These are phyloP conservation scores for Cyanocitta stelleri DNA, from an alignment of 2,113 vertebrate species.

Conservation along the genomic window DNA sequence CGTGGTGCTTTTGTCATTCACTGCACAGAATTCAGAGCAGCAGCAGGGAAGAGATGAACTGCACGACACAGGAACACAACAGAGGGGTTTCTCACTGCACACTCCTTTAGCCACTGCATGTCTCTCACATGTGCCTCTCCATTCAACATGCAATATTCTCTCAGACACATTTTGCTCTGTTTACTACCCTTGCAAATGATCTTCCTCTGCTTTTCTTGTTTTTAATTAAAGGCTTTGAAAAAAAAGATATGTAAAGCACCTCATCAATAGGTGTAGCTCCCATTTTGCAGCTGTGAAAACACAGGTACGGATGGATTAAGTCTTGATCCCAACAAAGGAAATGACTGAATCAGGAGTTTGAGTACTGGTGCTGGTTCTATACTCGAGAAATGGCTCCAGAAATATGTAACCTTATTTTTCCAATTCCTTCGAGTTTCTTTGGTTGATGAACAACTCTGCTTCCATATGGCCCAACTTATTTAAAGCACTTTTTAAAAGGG, in stretches of 20 bases:
- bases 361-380: not conserved
- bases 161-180: not conserved
- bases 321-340: slow-evolving; percentile 28
- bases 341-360: not conserved
- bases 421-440: not conserved
- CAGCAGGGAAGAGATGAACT: not conserved
- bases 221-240: not conserved
- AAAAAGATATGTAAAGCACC: not conserved
- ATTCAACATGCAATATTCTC: not conserved
- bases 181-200: not conserved
- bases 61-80: not conserved
- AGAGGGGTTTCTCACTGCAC: not conserved
- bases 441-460: not conserved
- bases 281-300: slow-evolving; percentile 35
- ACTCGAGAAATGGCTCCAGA: not conserved
- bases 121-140: not conserved
- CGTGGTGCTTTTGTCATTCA: not conserved
- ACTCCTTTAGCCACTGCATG: not conserved
- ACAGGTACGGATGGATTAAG: not conserved
- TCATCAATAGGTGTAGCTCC: not conserved
- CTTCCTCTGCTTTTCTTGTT: not conserved
- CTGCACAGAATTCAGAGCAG: not conserved
- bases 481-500: slow-evolving; percentile 24
- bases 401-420: not conserved
- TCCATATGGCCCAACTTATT: slow-evolving; percentile 12